A percentile compares a stretch with the other conserved stretches of the same genome.
phyloP scores from a whole-genome alignment of 2,113 vertebrate species.

The Aramus guarauna region DNA sequence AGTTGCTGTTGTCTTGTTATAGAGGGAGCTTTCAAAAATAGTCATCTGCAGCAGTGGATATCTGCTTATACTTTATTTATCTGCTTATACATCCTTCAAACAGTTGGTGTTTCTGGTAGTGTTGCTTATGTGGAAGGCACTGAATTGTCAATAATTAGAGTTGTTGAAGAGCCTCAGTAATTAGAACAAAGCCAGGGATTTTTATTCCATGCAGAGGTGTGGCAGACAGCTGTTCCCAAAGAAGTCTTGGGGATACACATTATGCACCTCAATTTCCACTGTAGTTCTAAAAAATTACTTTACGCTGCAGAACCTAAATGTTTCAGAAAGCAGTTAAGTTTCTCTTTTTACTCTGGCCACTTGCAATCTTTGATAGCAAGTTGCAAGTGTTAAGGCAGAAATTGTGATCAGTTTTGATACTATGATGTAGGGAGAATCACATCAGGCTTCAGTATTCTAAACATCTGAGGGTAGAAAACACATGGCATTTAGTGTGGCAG shows the following conservation, averaged over 20 bases:
- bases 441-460: neutral
- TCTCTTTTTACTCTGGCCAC: neutral
- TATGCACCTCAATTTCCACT: neutral
- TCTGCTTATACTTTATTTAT: neutral
- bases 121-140: neutral
- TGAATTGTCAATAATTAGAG: neutral
- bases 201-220: neutral
- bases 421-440: neutral
- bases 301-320: neutral
- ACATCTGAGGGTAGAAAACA: neutral
- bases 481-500: neutral
- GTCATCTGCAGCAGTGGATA: neutral
- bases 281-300: neutral
- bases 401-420: neutral
- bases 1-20: neutral
- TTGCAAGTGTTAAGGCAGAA: neutral
- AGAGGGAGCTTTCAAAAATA: neutral
- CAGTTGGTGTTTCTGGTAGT: neutral
- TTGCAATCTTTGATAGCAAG: neutral
- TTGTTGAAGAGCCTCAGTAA: neutral
- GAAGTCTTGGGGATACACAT: neutral
- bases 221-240: neutral
- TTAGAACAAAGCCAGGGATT: neutral
- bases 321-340: neutral
- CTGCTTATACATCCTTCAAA: neutral